Evolutionary conservation across 2,888 invertebrate genomes (phyloP), one percentile per base, ranked within the genome.

Genomic region (Asteroscopus sphinx): DNA sequence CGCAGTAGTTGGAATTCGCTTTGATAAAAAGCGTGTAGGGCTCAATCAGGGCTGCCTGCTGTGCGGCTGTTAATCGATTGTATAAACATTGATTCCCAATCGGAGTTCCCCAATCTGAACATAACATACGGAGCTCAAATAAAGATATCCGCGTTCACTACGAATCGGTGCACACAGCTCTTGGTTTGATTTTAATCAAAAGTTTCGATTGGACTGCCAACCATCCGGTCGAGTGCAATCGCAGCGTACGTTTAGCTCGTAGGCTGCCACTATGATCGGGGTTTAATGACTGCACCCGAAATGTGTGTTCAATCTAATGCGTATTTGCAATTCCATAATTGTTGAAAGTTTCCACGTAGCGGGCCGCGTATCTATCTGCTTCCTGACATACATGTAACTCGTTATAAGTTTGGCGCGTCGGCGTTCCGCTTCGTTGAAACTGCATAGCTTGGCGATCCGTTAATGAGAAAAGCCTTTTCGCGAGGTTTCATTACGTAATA

Each of bases 161-260:
- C 76, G 86, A 86, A 85, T 86, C 87, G 81, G 79, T 75, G 87
- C 80, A 81, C 80, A 77, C 79, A 73, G 85, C 82, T 81, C 83
- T 80, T 69, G 87, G 90, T 90, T 91, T 93, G 93, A 92, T 93
- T 93, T 93, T 93, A 94, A 93, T 93, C 93, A 93, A 94, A 93
- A 93, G 90, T 93, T 93, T 90, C 90, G 87, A 93, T 93, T 93
- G 92, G 85, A 87, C 88, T 87, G 89, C 90, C 86, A 85, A 80
- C 85, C 83, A 80, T 80, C 77, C 82, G 82, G 81, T 83, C 81
- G 90, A 89, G 87, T 85, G 87, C 89, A 88, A 83, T 84, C 80
- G 82, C 67, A 70, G 76, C 79, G 77, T 81, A 77, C 81, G 82
- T 78, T 81, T 80, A 63, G 72, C 76, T 79, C 79, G 67, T 73